These are phyloP conservation scores for Acrossocheilus wenchowensis DNA, from an alignment of 2,797 vertebrate genomes.

Conservation along the genomic window DNA sequence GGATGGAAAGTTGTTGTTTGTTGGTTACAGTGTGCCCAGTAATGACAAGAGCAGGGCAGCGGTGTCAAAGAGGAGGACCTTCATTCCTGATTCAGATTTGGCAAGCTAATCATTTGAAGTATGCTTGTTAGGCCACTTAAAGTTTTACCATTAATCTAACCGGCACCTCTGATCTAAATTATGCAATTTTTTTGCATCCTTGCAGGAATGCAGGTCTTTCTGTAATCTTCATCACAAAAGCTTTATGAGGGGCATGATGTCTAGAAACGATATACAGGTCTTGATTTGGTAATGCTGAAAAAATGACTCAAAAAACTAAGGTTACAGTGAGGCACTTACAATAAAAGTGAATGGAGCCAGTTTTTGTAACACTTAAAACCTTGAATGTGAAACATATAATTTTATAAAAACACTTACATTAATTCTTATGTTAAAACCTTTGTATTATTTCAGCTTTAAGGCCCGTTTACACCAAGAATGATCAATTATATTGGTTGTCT, in stretches of 20 bases:
- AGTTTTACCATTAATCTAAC: constrained; percentile 32
- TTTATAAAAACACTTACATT: neutral
- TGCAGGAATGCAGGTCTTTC: neutral
- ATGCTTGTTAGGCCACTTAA: constrained; percentile 40
- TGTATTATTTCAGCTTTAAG: neutral
- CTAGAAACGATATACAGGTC: neutral
- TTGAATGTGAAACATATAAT: neutral
- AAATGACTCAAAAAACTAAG: neutral
- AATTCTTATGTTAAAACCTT: neutral
- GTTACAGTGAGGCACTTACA: neutral
- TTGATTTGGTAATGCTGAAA: neutral
- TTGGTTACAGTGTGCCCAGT: constrained; percentile 58
- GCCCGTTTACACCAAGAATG: neutral
- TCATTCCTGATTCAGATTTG: constrained; percentile 35
- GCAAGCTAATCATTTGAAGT: constrained; percentile 57
- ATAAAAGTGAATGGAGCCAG: neutral
- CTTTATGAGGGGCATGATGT: neutral
- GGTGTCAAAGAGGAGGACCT: constrained; percentile 50
- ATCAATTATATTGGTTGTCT: neutral
- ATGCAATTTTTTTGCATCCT: neutral
- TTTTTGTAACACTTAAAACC: neutral
- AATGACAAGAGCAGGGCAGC: constrained; percentile 66
- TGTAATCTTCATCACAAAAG: neutral
- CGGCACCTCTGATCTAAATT: constrained; percentile 44
- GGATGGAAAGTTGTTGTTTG: constrained; percentile 77